Percentiles rank a stretch among this genome's conserved stretches.
These are phyloP conservation scores for Ectropis crepuscularia DNA, from an alignment of 2,888 invertebrate genomes.

Conservation along the genomic window DNA sequence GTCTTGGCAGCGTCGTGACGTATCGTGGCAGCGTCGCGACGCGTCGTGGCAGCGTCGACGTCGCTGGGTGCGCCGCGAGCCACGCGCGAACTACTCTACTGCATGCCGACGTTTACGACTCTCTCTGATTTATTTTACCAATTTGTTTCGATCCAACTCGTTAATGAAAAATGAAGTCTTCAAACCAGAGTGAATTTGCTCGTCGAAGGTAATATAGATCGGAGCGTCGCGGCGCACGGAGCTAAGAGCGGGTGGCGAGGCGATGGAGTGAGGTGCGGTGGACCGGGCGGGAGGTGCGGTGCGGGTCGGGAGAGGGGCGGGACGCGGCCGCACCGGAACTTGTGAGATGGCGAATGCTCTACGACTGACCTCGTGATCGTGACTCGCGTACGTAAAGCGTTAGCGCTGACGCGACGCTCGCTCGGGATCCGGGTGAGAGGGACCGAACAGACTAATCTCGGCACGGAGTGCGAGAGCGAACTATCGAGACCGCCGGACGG, in stretches of 20 bases:
- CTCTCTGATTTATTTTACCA: slow-evolving; percentile 29
- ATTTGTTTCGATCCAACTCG: slow-evolving; percentile 16
- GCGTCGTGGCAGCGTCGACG: slow-evolving; percentile 11
- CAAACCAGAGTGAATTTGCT: slow-evolving; percentile 41
- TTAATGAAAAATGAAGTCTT: slow-evolving; percentile 27
- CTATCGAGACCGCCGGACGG: slow-evolving; percentile 77
- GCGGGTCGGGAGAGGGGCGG: slow-evolving; percentile 40
- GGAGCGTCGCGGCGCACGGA: slow-evolving; percentile 45
- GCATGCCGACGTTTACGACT: slow-evolving; percentile 32
- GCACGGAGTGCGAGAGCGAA: slow-evolving; percentile 69
- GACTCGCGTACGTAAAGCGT: slow-evolving; percentile 69
- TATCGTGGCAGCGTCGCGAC: too few species aligned
- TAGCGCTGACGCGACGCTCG: slow-evolving; percentile 67
- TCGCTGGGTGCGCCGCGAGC: background rate
- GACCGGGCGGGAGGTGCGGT: slow-evolving; percentile 30
- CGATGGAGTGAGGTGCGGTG: slow-evolving; percentile 55
- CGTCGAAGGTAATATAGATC: slow-evolving; percentile 34
- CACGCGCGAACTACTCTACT: slow-evolving; percentile 23
- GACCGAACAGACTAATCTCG: slow-evolving; percentile 67
- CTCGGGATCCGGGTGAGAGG: slow-evolving; percentile 69
- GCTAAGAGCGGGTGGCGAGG: slow-evolving; percentile 47
- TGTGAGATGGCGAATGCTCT: slow-evolving; percentile 85
- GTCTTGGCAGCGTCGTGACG: too few species aligned
- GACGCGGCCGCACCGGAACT: slow-evolving; percentile 79
- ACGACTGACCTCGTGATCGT: slow-evolving; percentile 82